Percentiles rank a stretch among this genome's conserved stretches.
phyloP scores from a whole-genome alignment of 2,888 invertebrate genomes.

The Strigamia maritima region DNA sequence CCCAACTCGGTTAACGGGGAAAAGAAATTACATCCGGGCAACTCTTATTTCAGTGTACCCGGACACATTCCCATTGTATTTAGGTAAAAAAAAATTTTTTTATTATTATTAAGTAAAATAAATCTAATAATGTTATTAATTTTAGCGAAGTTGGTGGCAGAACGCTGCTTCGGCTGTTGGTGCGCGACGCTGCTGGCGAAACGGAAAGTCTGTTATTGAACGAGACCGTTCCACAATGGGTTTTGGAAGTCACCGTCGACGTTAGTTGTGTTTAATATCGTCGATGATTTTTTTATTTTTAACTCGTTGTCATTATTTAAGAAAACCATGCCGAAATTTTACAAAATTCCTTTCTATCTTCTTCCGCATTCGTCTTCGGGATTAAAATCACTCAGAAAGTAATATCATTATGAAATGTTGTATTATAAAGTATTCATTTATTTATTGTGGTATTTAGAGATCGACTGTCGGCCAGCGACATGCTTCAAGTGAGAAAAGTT shows the following conservation, averaged over 20 bases:
- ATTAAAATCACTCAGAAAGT: constrained; percentile 73
- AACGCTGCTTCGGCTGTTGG: constrained; percentile 82
- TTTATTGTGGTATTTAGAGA: constrained; percentile 75
- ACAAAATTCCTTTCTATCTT: constrained; percentile 94
- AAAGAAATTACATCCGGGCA: constrained; percentile 49
- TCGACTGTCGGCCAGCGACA: constrained; percentile 95
- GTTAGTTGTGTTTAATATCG: constrained; percentile 55
- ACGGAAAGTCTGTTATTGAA: constrained; percentile 86
- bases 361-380: constrained; percentile 82
- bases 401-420: too few relatives aligned
- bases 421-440: too few relatives aligned
- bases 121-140: neutral
- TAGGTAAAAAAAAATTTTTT: constrained; percentile 58
- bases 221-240: constrained; percentile 94
- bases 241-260: constrained; percentile 88
- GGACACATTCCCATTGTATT: constrained; percentile 95
- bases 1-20: constrained; percentile 36
- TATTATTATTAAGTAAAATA: neutral
- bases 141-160: constrained; percentile 89
- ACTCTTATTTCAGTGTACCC: constrained; percentile 81
- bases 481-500: constrained; percentile 97
- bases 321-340: constrained; percentile 83
- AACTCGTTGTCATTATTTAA: too few relatives aligned
- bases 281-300: constrained; percentile 40
- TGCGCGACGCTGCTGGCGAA: constrained; percentile 90